Evolutionary conservation across 1,140 invertebrate species (phyloP), one percentile per base, ranked within the genome.

Genomic region (Planococcus citri): DNA sequence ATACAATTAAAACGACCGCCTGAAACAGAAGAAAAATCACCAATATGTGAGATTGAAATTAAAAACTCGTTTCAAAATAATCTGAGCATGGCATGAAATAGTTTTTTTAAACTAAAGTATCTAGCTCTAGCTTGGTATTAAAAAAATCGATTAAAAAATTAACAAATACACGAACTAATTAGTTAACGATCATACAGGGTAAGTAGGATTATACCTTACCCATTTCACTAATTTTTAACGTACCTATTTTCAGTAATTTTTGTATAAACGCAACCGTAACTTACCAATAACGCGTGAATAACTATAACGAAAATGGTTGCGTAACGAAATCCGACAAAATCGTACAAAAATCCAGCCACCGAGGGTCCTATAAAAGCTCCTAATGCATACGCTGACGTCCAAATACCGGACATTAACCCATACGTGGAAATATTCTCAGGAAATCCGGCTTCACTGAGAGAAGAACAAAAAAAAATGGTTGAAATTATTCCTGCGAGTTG

Each of bases 371-470:
- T 72, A 73, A 82, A 82, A 38, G 78, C 79, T 29, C 82, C 82
- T 6, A 82, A 72, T 21, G 82, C 81, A 74, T 81, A 82, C 3
- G 79, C 77, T 1, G 80, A 81, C 4, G 81, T 79, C 79, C 81
- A 82, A 0, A 83, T 74, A 1, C 81, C 80, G 0, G 82, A 83
- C 12, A 83, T 75, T 1, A 83, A 61, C 4, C 81, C 81, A 71
- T 83, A 83, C 0, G 82, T 84, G 22, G 76, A 70, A 6, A 83
- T 73, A 72, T 81, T 79, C 70, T 82, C 78, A 2, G 80, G 79
- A 76, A 81, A 81, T 14, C 81, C 81, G 25, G 75, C 71, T 10
- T 72, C 74, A 17, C 78, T 79, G 69, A 17, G 75, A 71, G 68
- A 71, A 20, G 68, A 73, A 71, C 14, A 38, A n/a, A n/a, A 22